phyloP scores from a whole-genome alignment of 1,140 invertebrate species.

The Macrotrachela quadricornifera region DNA sequence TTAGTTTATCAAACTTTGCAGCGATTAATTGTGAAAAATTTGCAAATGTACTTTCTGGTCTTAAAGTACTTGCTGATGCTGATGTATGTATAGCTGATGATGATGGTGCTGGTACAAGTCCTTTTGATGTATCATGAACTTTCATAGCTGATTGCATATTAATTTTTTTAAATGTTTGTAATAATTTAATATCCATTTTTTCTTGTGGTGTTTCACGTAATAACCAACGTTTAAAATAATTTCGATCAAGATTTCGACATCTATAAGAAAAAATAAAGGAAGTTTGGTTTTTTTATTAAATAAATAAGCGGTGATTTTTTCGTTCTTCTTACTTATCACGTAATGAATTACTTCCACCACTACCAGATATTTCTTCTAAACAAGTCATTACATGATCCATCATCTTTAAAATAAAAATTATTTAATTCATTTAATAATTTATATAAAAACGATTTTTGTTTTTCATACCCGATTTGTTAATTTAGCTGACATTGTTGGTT shows the following conservation, averaged over 20 bases:
- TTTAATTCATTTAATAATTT: no score
- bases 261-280: not conserved
- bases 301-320: no score
- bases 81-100: no score
- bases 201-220: constrained; percentile 1
- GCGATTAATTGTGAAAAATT: no score
- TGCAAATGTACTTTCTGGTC: no score
- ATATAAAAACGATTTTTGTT: no score
- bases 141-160: not conserved
- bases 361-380: constrained; percentile 3
- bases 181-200: constrained; percentile 5
- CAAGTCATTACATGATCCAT: constrained; percentile 8
- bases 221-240: constrained; percentile 5
- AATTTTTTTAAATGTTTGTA: constrained; percentile 6
- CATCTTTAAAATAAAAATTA: no score
- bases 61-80: no score
- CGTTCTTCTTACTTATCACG: not conserved
- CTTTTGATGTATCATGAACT: no score
- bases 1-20: no score
- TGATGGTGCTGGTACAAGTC: no score
- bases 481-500: constrained; percentile 4
- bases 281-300: no score
- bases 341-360: constrained; percentile 2
- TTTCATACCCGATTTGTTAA: not conserved
- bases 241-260: not conserved